These are phyloP conservation scores for Geophilus truncorum DNA, from an alignment of 2,888 invertebrate genomes.

Conservation along the genomic window DNA sequence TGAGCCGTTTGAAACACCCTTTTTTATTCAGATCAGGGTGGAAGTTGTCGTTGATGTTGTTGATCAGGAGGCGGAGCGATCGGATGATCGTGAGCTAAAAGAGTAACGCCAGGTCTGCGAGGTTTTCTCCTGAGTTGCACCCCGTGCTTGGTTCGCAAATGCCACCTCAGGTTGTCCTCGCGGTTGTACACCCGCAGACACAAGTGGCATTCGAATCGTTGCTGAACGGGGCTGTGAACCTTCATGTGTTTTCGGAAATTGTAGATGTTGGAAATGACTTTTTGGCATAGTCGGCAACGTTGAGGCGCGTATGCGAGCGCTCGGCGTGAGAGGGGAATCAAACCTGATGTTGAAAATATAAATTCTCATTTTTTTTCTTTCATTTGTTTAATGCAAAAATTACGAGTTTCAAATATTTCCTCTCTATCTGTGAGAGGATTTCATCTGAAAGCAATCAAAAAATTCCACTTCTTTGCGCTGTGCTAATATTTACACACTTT, in stretches of 20 bases:
- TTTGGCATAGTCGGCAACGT: constrained; percentile 34
- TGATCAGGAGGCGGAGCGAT: not conserved
- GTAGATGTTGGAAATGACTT: constrained; percentile 36
- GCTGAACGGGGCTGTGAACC: constrained; percentile 32
- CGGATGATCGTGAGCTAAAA: not conserved
- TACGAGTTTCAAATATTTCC: too few relatives aligned
- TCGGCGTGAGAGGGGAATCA: constrained; percentile 6
- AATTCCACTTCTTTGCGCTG: too few relatives aligned
- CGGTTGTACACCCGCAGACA: constrained; percentile 33
- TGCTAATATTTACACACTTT: too few relatives aligned
- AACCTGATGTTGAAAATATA: not conserved
- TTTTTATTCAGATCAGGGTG: not conserved
- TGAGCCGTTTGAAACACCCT: not conserved
- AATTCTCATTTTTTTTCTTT: too few relatives aligned
- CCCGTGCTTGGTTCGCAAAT: constrained; percentile 34
- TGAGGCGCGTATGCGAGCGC: constrained; percentile 33
- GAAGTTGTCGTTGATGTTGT: not conserved
- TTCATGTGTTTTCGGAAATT: constrained; percentile 37
- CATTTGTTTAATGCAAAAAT: too few relatives aligned
- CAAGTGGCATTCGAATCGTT: constrained; percentile 30
- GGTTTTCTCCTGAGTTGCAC: constrained; percentile 28
- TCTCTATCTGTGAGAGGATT: too few relatives aligned
- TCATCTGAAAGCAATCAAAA: too few relatives aligned
- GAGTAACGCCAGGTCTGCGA: not conserved
- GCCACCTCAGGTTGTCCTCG: constrained; percentile 34